A percentile compares a stretch with the other conserved stretches of the same genome.
phyloP scores from a whole-genome alignment of 2,113 vertebrate species.

The Chiloscyllium plagiosum region DNA sequence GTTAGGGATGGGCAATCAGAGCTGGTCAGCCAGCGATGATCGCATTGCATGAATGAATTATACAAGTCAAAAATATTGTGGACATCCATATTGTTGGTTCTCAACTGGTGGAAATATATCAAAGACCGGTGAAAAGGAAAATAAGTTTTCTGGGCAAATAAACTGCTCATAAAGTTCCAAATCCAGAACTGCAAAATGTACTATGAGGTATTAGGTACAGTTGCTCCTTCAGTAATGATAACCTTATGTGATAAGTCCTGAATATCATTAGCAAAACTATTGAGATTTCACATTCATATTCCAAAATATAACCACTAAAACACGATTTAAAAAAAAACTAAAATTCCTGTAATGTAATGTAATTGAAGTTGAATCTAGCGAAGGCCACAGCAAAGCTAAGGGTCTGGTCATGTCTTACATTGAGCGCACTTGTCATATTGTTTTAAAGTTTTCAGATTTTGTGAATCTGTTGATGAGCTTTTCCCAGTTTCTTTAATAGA shows the following conservation, averaged over 20 bases:
- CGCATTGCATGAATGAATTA: too few species aligned
- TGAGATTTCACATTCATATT: background rate
- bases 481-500: background rate
- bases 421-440: background rate
- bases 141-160: background rate
- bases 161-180: background rate
- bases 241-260: background rate
- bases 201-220: background rate
- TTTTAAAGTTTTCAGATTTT: background rate
- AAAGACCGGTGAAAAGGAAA: background rate
- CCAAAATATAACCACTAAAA: background rate
- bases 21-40: too few species aligned
- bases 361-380: background rate
- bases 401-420: background rate
- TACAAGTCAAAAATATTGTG: background rate
- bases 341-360: background rate
- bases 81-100: background rate
- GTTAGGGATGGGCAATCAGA: too few species aligned
- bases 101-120: background rate
- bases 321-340: background rate
- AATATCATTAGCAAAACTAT: background rate
- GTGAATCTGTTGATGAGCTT: background rate
- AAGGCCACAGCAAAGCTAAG: background rate
- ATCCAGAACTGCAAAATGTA: background rate
- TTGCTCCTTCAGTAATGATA: background rate